Conservation (phyloP, 2,113 vertebrate genomes). For the Grus americana region DNA sequence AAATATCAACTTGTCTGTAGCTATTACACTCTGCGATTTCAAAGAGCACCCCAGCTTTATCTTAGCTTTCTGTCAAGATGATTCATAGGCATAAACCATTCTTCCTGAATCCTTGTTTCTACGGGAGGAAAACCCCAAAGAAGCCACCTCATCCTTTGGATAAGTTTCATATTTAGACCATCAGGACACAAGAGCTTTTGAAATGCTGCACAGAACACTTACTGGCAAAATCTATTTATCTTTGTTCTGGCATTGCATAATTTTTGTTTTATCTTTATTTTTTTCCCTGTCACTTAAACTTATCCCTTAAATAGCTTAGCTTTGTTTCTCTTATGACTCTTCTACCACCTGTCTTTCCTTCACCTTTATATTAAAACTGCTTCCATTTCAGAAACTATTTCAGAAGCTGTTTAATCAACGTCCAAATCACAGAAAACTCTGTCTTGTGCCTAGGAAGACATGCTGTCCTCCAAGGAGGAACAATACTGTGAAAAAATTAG, state of each 20-base stretch:
- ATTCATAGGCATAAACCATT: background rate
- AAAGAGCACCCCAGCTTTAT: background rate
- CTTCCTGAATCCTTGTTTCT: background rate
- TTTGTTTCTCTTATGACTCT: background rate
- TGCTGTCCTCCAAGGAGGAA: background rate
- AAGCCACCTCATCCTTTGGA: background rate
- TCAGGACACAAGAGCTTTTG: background rate
- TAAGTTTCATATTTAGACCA: background rate
- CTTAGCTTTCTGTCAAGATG: background rate
- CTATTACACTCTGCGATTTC: background rate
- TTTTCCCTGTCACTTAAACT: background rate
- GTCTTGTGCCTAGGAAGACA: background rate
- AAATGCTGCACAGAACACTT: background rate
- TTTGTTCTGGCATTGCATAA: background rate
- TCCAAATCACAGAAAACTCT: background rate
- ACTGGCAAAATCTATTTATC: background rate
- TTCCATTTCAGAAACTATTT: background rate
- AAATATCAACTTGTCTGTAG: background rate
- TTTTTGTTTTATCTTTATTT: background rate
- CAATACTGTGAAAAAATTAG: background rate
- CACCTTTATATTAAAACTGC: background rate
- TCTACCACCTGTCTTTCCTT: background rate
- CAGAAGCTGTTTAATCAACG: background rate
- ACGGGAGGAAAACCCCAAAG: background rate
- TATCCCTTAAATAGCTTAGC: background rate